Conservation (phyloP, 1,140 invertebrate genomes). For the Neotoxoptera formosana region DNA sequence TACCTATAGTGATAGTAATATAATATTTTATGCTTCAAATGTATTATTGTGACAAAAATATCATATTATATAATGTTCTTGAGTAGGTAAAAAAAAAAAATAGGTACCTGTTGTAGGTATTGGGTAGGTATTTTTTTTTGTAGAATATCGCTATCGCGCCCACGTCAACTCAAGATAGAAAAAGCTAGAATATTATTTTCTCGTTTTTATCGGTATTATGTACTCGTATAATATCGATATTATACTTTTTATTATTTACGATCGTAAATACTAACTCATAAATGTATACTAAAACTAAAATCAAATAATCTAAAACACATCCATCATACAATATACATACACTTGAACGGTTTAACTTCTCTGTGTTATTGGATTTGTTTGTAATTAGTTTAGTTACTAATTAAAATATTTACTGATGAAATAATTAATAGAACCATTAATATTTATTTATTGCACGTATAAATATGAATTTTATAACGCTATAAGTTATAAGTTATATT, state of each 20-base stretch:
- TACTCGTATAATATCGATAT: too few species aligned
- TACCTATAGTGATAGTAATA: background rate
- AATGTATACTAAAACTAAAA: background rate
- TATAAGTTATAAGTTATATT: background rate
- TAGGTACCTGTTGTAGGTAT: too few species aligned
- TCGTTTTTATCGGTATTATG: background rate
- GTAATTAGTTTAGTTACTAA: background rate
- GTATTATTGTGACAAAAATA: background rate
- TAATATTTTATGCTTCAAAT: background rate
- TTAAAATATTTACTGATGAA: background rate
- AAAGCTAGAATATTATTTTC: background rate
- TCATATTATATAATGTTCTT: background rate
- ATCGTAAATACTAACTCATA: too few species aligned
- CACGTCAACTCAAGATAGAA: background rate
- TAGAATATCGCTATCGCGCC: background rate
- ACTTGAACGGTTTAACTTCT: background rate
- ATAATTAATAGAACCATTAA: background rate
- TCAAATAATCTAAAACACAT: background rate
- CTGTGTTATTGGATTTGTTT: background rate
- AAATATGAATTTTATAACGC: background rate
- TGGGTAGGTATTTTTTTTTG: background rate
- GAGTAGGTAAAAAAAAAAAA: background rate
- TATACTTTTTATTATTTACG: too few species aligned
- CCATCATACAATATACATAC: background rate
- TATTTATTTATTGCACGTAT: background rate